Conservation (phyloP, 2,888 invertebrate genomes). For the Zygogramma bicolorata region DNA sequence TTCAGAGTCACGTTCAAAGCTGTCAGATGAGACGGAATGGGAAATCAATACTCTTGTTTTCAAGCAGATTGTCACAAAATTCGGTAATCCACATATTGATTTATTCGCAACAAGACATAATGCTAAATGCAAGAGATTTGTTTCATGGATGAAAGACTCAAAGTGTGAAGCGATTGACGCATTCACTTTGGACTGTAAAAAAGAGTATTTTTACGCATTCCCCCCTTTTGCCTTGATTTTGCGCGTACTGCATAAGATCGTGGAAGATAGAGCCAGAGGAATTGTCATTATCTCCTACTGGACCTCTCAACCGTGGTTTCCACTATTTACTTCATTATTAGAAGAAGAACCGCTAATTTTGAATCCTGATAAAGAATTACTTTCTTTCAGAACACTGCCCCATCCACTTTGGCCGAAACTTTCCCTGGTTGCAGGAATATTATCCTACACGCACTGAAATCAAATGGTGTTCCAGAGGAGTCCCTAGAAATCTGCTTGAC, state of each 20-base stretch:
- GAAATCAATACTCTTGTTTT: neutral
- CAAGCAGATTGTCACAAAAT: neutral
- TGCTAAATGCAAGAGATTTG: constrained; percentile 26
- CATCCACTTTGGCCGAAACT: neutral
- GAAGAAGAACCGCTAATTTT: neutral
- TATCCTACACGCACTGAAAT: neutral
- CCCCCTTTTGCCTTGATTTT: constrained; percentile 22
- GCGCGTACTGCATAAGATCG: constrained; percentile 18
- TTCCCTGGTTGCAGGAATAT: neutral
- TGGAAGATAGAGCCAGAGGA: constrained; percentile 23
- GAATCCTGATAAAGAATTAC: constrained; percentile 8
- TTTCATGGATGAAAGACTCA: constrained; percentile 28
- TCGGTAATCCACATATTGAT: constrained; percentile 19
- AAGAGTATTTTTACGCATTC: constrained; percentile 27
- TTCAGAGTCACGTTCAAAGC: constrained; percentile 12
- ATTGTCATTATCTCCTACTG: neutral
- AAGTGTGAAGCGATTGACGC: neutral
- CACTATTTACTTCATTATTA: neutral
- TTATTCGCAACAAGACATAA: constrained; percentile 28
- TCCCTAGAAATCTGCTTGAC: neutral
- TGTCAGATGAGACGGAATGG: constrained; percentile 22
- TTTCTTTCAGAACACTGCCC: constrained; percentile 20
- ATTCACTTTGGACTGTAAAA: neutral
- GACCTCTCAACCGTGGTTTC: neutral
- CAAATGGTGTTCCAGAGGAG: neutral